Base-by-base conservation (phyloP, 1,140 invertebrate genomes). In the Latrodectus geometricus region DNA sequence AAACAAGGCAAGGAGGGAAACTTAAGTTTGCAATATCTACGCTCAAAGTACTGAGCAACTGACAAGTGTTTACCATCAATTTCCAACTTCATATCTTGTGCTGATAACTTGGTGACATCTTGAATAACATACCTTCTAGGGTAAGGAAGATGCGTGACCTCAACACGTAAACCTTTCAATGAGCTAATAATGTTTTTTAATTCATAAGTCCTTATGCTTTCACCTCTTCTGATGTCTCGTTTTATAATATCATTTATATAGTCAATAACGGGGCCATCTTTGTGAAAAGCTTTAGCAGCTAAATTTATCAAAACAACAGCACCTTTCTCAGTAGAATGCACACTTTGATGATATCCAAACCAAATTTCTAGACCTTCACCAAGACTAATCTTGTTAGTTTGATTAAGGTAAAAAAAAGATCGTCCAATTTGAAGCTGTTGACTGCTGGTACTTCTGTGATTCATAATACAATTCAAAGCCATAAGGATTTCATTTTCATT, bases 1-100 rank as follows among this genome's bases (percentile, higher is more conserved):
- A 91, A 75, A 79, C 91, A 91, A 11, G 91, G 90, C 17, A 91
- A 84, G 73, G 88, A 79, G 5, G 90, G 89, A 72, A 88, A 90
- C 68, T 84, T 65, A 9, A 91, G 56, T 21, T 11, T 20, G 20
- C 9, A 1, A 20, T 88, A 88, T 61, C 68, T 84, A 5, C 9
- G 21, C 66, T 80, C 4, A 74, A 85, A 88, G 70, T 88, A 88
- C 9, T 79, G 8, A 12, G 69, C 81, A 20, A 88, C 35, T 5
- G 81, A 73, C 14, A 84, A 20, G 49, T 73, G 35, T 9, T 23
- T 52, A 23, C 61, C 75, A 11, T 14, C 74, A 65, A 23, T 17
- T 8, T 49, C 20, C 12, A 87, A n/a, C 12, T 61, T 70, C n/a
- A 85, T 7, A 12, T 80, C 54, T 49, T 52, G 9, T 11, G 87